Base-by-base conservation (phyloP, 1,140 invertebrate genomes). In the Drosophila erecta region DNA sequence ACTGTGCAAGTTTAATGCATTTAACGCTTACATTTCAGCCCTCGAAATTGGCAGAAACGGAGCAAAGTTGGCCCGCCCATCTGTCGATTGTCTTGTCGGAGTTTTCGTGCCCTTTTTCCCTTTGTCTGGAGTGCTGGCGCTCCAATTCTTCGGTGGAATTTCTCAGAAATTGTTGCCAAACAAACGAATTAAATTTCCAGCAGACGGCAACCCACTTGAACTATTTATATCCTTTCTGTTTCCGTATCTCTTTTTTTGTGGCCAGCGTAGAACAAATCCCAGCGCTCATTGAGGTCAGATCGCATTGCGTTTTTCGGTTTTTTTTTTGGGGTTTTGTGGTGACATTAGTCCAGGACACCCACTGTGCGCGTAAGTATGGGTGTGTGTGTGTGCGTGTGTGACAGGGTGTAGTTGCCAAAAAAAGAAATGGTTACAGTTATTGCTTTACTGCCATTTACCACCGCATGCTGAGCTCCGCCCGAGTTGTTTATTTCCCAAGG, bases 1-100 rank as follows among this genome's bases (percentile, higher is more conserved):
- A 74, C 83, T 83, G 77, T 86, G 79, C 71, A 87, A 87, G 84
- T 84, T 87, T 87, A 89, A 87, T 87, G 83, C 84, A 72, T 87
- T 89, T 89, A 87, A 66, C 84, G 81, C 76, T 84, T 67, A 79
- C 84, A 76, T 79, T 84, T 84, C 79, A 76, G 75, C 79, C 35
- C 61, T 49, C 66, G 71, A 76, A 89, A 87, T 87, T 89, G 83
- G 79, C 83, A 79, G 67, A 69, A 72, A 47, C 65, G 62, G 15
- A 38, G 46, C 66, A 58, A 65, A 61, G 6, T 50, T 44, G 20
- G 40, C 14, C 22, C 64, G 44, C 46, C 47, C 70, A 46, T 27
- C 73, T 56, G 74, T 71, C 75, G 71, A 65, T 76, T 66, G 33
- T 24, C 35, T 35, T 41, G 54, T 43, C 46, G 72, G 33, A 55